Evolutionary conservation across 2,888 invertebrate species (phyloP), one percentile per base, ranked within the genome.

Genomic region (Drosophila quinaria): DNA sequence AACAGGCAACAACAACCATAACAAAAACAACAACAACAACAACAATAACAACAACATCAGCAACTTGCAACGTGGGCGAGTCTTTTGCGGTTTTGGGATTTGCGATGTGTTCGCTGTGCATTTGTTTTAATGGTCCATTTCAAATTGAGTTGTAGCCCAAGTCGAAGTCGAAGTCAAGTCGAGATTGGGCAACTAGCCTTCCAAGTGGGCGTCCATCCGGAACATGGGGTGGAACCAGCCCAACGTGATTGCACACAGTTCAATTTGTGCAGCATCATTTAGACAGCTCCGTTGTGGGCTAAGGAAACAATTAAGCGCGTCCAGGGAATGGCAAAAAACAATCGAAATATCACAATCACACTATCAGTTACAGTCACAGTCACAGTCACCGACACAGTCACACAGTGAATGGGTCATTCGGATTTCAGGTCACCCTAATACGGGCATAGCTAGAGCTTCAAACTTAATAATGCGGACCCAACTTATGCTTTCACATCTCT

Each of bases 181-280:
- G 35, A 60, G 47, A 63, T 63, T 63, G 56, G 62, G 46, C 62
- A 56, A 63, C 58, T 44, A 35, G 73, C 67, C 59, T 25, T 13
- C 55, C 70, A 68, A 72, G 85, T 82, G 78, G 85, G 85, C 85
- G 81, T 74, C 67, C 70, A 66, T 55, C 65, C 74, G 71, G 70
- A 59, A 58, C 62, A 62, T 39, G 67, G 73, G 80, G 86, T 54
- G 86, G 58, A 44, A 51, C 66, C 68, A 56, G 54, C 56, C 33
- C 46, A 52, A 37, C 59, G 37, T 58, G 65, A 74, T 69, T 75
- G 83, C 85, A 69, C 74, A 81, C 87, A 74, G 78, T 82, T 81
- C 84, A 81, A 89, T 84, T 84, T 87, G 84, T 84, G 78, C 80
- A 78, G 84, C 84, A 86, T 84, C 84, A 84, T 88, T 88, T 80